Evolutionary conservation across 1,140 invertebrate species (phyloP).

Genomic region (Ptiloglossa arizonensis): DNA sequence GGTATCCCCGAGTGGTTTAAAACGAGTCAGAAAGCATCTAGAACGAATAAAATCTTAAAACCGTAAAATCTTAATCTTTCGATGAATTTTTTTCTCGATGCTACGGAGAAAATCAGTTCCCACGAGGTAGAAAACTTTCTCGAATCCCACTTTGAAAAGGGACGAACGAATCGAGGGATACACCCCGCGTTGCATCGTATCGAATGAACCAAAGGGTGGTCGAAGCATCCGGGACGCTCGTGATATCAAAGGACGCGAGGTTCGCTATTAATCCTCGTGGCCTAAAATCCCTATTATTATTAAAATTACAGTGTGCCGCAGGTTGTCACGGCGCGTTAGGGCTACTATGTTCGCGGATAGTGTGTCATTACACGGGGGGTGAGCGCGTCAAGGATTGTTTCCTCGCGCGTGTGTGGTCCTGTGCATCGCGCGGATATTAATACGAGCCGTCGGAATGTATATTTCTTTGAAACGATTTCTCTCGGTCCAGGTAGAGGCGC

Average conservation of each 20-base stretch:
- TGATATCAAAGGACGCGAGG: slow-evolving; percentile 29
- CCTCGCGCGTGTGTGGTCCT: slow-evolving; percentile 65
- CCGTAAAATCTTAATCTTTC: neutral
- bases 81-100: neutral
- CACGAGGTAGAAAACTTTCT: neutral
- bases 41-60: too few relatives aligned
- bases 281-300: slow-evolving; percentile 72
- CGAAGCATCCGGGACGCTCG: neutral
- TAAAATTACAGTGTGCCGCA: slow-evolving; percentile 67
- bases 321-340: slow-evolving; percentile 62
- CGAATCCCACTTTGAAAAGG: neutral
- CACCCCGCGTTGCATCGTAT: neutral
- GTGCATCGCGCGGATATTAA: slow-evolving; percentile 53
- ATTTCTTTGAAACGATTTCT: slow-evolving; percentile 34
- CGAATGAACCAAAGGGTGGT: slow-evolving; percentile 16
- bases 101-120: neutral
- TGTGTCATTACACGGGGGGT: slow-evolving; percentile 61
- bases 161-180: neutral
- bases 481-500: neutral
- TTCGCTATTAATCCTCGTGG: slow-evolving; percentile 52
- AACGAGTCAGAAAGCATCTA: neutral
- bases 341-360: slow-evolving; percentile 55
- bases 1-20: too few relatives aligned
- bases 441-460: slow-evolving; percentile 18
- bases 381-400: slow-evolving; percentile 58